phyloP scores from a whole-genome alignment of 1,140 invertebrate genomes.

The Agraylea sexmaculata region DNA sequence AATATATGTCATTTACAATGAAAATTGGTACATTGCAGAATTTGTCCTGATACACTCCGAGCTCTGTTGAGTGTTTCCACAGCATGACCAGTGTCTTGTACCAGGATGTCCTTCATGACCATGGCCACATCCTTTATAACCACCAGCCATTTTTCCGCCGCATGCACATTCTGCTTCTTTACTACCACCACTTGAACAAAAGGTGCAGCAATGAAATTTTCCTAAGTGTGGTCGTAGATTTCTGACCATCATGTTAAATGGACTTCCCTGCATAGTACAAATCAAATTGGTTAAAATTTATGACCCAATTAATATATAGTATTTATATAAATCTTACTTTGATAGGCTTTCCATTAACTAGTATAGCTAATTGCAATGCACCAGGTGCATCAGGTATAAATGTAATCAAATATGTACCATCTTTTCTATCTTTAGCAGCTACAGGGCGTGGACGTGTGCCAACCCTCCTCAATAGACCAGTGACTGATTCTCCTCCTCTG shows the following conservation, averaged over 20 bases:
- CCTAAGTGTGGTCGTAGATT: slow-evolving; percentile 49
- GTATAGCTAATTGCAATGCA: slow-evolving; percentile 43
- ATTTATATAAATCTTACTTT: slow-evolving; percentile 32
- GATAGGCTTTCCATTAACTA: slow-evolving; percentile 48
- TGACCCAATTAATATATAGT: neutral
- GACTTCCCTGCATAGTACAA: slow-evolving; percentile 37
- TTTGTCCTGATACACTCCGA: slow-evolving; percentile 39
- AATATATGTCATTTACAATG: slow-evolving; percentile 27
- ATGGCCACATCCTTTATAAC: slow-evolving; percentile 63
- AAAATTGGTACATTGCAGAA: slow-evolving; percentile 42
- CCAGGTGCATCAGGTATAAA: slow-evolving; percentile 49
- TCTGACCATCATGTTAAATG: slow-evolving; percentile 44
- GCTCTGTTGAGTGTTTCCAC: slow-evolving; percentile 48
- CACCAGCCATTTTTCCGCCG: slow-evolving; percentile 57
- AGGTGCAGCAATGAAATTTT: slow-evolving; percentile 68
- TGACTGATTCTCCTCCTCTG: slow-evolving; percentile 31
- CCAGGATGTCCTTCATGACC: slow-evolving; percentile 67
- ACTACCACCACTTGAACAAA: slow-evolving; percentile 63
- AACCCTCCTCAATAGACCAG: slow-evolving; percentile 24
- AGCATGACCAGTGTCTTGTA: slow-evolving; percentile 69
- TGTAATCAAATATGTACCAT: slow-evolving; percentile 47
- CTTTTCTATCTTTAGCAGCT: slow-evolving; percentile 42
- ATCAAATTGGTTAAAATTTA: neutral
- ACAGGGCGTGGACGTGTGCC: slow-evolving; percentile 41
- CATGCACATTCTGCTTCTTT: slow-evolving; percentile 57